These are phyloP conservation scores for Arctopsyche grandis DNA, from an alignment of 1,140 invertebrate genomes.

Conservation along the genomic window DNA sequence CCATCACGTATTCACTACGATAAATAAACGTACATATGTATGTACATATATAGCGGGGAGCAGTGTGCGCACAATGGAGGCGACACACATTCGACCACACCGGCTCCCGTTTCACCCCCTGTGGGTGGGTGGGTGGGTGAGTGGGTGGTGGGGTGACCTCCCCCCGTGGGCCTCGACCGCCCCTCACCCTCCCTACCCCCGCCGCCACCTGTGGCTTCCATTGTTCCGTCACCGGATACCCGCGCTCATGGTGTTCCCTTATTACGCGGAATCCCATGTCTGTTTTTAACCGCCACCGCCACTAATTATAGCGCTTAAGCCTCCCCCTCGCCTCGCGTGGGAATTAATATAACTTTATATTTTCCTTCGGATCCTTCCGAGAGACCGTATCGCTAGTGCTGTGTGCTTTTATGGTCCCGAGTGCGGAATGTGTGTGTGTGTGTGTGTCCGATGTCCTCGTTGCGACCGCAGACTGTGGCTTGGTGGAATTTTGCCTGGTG, in stretches of 20 bases:
- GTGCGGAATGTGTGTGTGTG: too few relatives aligned
- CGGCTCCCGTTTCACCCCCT: neutral
- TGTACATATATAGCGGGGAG: too few relatives aligned
- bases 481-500: too few relatives aligned
- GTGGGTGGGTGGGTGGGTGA: too few relatives aligned
- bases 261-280: slow-evolving; percentile 31
- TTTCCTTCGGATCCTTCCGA: neutral
- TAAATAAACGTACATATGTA: too few relatives aligned
- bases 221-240: slow-evolving; percentile 32
- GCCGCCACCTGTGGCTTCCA: slow-evolving; percentile 38
- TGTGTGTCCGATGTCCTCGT: too few relatives aligned
- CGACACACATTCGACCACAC: neutral
- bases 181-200: neutral
- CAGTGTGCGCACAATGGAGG: too few relatives aligned
- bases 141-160: neutral
- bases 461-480: too few relatives aligned
- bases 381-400: too few relatives aligned
- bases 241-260: slow-evolving; percentile 2
- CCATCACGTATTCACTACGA: too few relatives aligned
- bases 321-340: neutral
- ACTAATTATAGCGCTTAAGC: slow-evolving; percentile 8
- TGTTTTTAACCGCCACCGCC: slow-evolving; percentile 21
- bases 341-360: neutral
- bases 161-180: neutral
- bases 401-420: too few relatives aligned